These are phyloP conservation scores for Valencia hispanica DNA, from an alignment of 2,797 vertebrate species.

Conservation along the genomic window DNA sequence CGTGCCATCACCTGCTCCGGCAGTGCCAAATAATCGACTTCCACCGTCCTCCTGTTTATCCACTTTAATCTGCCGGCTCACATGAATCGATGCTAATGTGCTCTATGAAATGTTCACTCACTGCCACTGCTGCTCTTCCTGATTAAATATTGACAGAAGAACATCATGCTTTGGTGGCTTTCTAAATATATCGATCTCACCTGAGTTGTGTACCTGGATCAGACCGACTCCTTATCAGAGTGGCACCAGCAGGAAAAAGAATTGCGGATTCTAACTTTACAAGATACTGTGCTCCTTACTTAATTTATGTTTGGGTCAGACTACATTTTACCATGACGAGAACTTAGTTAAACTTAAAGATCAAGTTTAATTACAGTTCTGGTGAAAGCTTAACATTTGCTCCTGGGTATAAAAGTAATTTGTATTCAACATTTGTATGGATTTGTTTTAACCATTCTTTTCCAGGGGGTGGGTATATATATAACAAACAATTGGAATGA, in stretches of 20 bases:
- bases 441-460: not conserved
- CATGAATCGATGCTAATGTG: slow-evolving; percentile 69
- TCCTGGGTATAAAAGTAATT: not conserved
- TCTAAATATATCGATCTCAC: slow-evolving; percentile 41
- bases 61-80: slow-evolving; percentile 49
- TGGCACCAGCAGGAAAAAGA: not conserved
- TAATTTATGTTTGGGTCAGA: not conserved
- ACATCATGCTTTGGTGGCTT: slow-evolving; percentile 35
- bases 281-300: not conserved
- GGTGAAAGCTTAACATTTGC: not conserved
- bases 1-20: slow-evolving; percentile 36
- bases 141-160: slow-evolving; percentile 72
- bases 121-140: slow-evolving; percentile 46
- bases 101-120: slow-evolving; percentile 70
- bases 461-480: not conserved
- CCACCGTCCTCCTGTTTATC: slow-evolving; percentile 39
- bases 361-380: not conserved
- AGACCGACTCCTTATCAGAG: not conserved
- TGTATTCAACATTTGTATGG: not conserved
- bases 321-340: not conserved
- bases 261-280: too few species aligned
- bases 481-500: not conserved
- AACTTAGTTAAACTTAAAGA: not conserved
- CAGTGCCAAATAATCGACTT: slow-evolving; percentile 41
- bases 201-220: slow-evolving; percentile 24